Conservation (phyloP, 2,888 invertebrate genomes). For the Hipparchia semele region DNA sequence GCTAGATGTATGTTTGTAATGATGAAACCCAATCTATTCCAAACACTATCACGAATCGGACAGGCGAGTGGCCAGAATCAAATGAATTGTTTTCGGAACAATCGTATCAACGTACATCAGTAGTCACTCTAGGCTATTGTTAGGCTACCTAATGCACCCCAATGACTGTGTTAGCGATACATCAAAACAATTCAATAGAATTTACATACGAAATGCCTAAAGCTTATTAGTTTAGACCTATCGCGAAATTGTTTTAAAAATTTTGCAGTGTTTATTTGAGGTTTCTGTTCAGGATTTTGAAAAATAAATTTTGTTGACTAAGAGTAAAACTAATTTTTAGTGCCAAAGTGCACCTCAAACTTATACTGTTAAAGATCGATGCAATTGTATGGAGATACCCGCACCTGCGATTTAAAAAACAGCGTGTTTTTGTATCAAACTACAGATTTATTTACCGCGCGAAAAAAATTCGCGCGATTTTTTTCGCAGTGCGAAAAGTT, state of each 20-base stretch:
- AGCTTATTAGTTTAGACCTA: background rate
- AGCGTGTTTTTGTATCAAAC: no score
- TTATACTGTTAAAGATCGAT: no score
- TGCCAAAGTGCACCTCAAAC: background rate
- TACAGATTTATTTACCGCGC: no score
- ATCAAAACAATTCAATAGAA: slow-evolving; percentile 21
- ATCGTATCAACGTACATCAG: slow-evolving; percentile 79
- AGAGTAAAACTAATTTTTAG: no score
- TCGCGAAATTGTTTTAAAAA: background rate
- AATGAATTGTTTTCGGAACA: slow-evolving; percentile 77
- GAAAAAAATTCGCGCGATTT: no score
- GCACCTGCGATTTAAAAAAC: no score
- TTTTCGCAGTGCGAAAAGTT: no score
- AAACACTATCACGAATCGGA: slow-evolving; percentile 71
- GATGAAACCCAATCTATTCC: slow-evolving; percentile 47
- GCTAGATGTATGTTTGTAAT: slow-evolving; percentile 1
- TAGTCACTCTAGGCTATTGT: slow-evolving; percentile 61
- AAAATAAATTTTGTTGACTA: no score
- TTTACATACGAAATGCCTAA: slow-evolving; percentile 12
- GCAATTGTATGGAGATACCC: no score
- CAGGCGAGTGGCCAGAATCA: slow-evolving; percentile 80
- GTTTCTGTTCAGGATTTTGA: background rate
- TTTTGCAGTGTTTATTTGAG: background rate
- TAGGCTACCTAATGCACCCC: slow-evolving; percentile 57
- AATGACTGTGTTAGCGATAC: slow-evolving; percentile 41